Evolutionary conservation across 2,113 vertebrate species (phyloP).

Genomic region (Phylloscopus trochiloides): DNA sequence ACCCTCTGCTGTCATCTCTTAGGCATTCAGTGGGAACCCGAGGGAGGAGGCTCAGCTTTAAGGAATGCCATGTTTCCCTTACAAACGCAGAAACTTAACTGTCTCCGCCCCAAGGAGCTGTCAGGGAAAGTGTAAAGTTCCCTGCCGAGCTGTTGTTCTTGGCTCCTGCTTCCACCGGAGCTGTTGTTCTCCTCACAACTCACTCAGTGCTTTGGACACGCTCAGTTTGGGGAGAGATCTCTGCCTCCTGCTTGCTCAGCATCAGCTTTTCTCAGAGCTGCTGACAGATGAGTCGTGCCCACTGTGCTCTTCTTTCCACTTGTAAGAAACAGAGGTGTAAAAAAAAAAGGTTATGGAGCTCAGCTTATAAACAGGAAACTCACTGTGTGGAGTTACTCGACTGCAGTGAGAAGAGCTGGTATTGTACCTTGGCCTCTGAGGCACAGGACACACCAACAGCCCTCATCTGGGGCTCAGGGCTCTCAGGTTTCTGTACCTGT

Average conservation of each 20-base stretch:
- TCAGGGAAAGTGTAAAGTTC: not conserved
- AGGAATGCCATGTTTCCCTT: constrained; percentile 56
- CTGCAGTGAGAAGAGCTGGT: not conserved
- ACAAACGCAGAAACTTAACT: constrained; percentile 5
- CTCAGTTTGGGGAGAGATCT: not conserved
- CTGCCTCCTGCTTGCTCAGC: not conserved
- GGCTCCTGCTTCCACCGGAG: not conserved
- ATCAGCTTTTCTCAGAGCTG: not conserved
- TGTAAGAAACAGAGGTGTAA: not conserved
- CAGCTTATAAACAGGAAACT: not conserved
- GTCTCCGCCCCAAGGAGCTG: constrained; percentile 7
- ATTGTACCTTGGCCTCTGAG: not conserved
- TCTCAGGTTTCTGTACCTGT: not conserved
- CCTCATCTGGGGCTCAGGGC: not conserved
- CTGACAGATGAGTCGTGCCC: not conserved
- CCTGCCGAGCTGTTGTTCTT: constrained; percentile 4
- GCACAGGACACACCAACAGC: not conserved
- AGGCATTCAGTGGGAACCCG: constrained; percentile 54
- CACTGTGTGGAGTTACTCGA: not conserved
- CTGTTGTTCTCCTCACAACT: not conserved
- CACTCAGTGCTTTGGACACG: not conserved
- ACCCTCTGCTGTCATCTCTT: constrained; percentile 61
- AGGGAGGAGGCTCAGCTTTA: constrained; percentile 57
- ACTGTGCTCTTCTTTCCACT: not conserved
- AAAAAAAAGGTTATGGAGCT: not conserved